Base-by-base conservation (phyloP, 92 coral and sea anemone genomes). In the Pocillopora grandis region DNA sequence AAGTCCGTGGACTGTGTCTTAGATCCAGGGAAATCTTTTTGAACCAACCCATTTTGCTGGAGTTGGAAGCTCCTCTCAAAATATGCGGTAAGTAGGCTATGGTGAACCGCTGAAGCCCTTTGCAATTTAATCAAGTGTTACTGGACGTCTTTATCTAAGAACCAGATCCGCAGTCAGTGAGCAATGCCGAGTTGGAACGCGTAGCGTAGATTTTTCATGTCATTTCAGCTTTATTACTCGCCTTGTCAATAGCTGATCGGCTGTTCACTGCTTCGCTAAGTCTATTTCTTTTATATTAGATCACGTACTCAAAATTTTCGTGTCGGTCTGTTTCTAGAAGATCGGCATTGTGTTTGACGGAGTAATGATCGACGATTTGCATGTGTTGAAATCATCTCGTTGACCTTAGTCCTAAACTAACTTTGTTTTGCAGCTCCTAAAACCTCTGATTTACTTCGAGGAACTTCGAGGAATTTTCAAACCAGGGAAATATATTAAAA, bases 1-100 rank as follows among this genome's bases (percentile, higher is more conserved):
- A 97, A 85, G 98, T 97, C 88, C 99, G 99, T 69, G 99, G 99
- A 59, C 88, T 97, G 86, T 97, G 99, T 83, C 92, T 97, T 86
- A 97, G 94, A 90, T 97, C 99, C 42, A 92, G 99, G 80, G 99
- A 97, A 86, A 97, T 97, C 81, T 97, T 97, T 91, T 90, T 97
- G 68, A 97, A 93, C 90, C 99, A 97, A 72, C 99, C 99, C 70
- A 97, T 97, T 82, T 90, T 97, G 86, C 76, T 97, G 90, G 99
- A 97, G 85, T 88, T 97, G 58, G 99, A 97, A 80, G 99, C 99
- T 66, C 99, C 99, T 72, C 89, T 97, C 27, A 97, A 97, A 89
- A 97, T 97, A 89, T 97, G 99, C 74, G 99, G 99, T 97, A 80
- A 77, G 99, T 81, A 63, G 27, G 55, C 79, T 61, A 23, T 16